phyloP scores from a whole-genome alignment of 92 coral and sea anemone species.

The Actinostola sp. region DNA sequence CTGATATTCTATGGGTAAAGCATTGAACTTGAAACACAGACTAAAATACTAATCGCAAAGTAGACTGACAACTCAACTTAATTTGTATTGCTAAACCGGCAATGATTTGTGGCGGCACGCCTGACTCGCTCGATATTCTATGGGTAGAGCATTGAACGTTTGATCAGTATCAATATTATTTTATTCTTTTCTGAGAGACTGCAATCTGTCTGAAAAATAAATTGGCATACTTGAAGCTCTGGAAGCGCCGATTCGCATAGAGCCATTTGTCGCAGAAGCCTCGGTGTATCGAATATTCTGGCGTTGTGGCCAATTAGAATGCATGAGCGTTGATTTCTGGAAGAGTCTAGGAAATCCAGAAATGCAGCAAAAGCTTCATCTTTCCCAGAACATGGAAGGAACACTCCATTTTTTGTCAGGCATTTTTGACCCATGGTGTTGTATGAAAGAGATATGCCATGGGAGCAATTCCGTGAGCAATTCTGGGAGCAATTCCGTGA shows the following conservation, averaged over 20 bases:
- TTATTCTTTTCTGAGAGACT: too few species aligned
- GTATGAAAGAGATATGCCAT: conserved; percentile 2
- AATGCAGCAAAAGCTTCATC: conserved; percentile 9
- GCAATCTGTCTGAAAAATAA: not conserved
- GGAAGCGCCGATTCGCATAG: conserved; percentile 3
- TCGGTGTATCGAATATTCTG: conserved; percentile 20
- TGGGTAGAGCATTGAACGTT: too few species aligned
- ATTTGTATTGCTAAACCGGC: too few species aligned
- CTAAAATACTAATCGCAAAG: too few species aligned
- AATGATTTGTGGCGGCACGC: too few species aligned
- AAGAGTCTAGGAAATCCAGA: conserved; percentile 13
- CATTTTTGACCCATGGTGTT: conserved; percentile 10
- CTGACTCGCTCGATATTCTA: too few species aligned
- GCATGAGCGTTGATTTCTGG: conserved; percentile 1
- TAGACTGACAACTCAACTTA: too few species aligned
- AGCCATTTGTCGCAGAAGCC: conserved; percentile 14
- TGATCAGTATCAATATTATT: too few species aligned
- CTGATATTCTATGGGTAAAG: too few species aligned
- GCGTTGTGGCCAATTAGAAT: conserved; percentile 39
- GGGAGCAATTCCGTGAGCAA: too few species aligned
- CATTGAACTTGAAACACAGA: too few species aligned
- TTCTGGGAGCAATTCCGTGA: conserved; percentile 9
- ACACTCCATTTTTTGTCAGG: conserved; percentile 13
- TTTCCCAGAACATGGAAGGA: not conserved
- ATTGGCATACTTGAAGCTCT: not conserved